Conservation (phyloP, 1,140 invertebrate species). For the Meteorus sp. region DNA sequence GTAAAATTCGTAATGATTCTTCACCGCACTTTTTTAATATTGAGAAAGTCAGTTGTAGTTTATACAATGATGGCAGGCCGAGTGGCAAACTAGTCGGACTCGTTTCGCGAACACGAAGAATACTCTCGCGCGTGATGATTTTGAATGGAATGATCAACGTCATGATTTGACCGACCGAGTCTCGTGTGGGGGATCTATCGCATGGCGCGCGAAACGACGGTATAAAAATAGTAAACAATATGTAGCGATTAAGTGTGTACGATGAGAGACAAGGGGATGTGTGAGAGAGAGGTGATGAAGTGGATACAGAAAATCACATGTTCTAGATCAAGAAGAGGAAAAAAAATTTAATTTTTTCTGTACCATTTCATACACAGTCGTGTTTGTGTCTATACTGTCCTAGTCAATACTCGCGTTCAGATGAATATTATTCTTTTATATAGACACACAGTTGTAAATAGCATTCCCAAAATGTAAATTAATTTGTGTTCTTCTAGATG, state of each 20-base stretch:
- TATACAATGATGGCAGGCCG: conserved; percentile 26
- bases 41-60: conserved; percentile 26
- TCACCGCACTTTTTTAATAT: no score
- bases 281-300: not conserved
- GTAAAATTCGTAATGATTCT: no score
- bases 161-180: not conserved
- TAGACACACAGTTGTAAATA: conserved; percentile 43
- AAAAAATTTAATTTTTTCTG: no score
- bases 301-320: not conserved
- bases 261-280: no score
- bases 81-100: conserved; percentile 55
- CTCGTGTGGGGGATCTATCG: not conserved
- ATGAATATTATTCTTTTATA: no score
- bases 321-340: not conserved
- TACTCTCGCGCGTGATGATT: conserved; percentile 8
- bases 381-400: no score
- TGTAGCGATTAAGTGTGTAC: not conserved
- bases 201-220: not conserved
- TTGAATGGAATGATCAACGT: conserved; percentile 2
- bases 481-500: not conserved
- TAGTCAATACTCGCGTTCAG: no score
- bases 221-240: not conserved
- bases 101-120: conserved; percentile 37
- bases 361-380: not conserved
- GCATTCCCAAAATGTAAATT: conserved; percentile 38